A percentile compares a stretch with the other conserved stretches of the same genome.
Conservation (phyloP, 1,140 invertebrate species). For the Pogonognathellus flavescens region DNA sequence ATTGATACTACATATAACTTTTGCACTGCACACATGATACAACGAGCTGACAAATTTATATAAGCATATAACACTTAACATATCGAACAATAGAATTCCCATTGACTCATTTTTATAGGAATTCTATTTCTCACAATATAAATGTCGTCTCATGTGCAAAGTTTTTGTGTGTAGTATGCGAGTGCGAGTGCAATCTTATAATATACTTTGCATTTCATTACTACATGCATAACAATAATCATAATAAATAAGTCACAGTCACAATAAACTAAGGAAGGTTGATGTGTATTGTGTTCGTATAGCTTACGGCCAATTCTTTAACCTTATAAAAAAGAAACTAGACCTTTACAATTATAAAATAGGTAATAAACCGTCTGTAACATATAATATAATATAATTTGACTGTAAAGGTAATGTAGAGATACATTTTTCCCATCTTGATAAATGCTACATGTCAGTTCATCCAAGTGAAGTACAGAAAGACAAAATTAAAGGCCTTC, state of each 20-base stretch:
- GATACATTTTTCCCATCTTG: neutral
- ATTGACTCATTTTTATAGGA: conserved; percentile 7
- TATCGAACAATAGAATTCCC: conserved; percentile 20
- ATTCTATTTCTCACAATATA: neutral
- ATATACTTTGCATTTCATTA: neutral
- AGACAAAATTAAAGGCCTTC: conserved; percentile 11
- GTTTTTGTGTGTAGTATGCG: neutral
- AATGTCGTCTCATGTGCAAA: neutral
- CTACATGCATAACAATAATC: neutral
- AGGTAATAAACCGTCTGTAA: neutral
- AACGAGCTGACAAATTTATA: neutral
- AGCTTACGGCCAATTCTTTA: no score
- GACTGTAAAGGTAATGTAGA: neutral
- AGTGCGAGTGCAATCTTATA: neutral
- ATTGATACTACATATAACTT: no score
- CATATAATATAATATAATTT: neutral
- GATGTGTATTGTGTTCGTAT: neutral
- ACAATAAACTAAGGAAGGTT: neutral
- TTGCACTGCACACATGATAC: no score
- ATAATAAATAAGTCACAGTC: neutral
- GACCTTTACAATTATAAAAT: neutral
- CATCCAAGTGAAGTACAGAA: neutral
- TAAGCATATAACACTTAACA: neutral
- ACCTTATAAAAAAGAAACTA: conserved; percentile 11
- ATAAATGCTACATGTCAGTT: neutral